phyloP scores from a whole-genome alignment of 2,113 vertebrate species.

The Chamaetylas fuelleborni region DNA sequence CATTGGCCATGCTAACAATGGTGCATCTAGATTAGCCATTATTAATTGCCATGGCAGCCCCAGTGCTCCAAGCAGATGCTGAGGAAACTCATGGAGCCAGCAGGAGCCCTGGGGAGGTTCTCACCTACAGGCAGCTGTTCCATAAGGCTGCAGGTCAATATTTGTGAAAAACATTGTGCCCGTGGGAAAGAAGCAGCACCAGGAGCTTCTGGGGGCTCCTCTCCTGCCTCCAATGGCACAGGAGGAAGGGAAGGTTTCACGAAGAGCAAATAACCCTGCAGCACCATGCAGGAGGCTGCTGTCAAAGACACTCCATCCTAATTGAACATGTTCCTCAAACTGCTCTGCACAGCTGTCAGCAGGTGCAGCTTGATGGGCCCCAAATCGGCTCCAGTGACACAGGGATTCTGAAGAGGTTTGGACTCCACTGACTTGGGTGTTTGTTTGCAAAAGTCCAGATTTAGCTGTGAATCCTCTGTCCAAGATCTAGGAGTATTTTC shows the following conservation, averaged over 20 bases:
- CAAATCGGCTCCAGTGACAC: background rate
- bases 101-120: background rate
- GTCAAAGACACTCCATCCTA: background rate
- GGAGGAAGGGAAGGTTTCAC: background rate
- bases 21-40: background rate
- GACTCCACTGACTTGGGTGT: background rate
- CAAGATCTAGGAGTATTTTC: background rate
- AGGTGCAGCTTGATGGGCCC: background rate
- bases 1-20: rapidly evolving
- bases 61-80: background rate
- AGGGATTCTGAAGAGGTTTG: background rate
- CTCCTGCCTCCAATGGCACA: background rate
- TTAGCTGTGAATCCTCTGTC: background rate
- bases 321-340: rapidly evolving
- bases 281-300: background rate
- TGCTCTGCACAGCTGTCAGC: background rate
- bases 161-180: background rate
- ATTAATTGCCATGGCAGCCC: background rate
- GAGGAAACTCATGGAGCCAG: background rate
- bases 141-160: background rate
- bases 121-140: rapidly evolving
- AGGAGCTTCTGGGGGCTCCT: background rate
- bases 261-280: background rate
- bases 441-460: background rate
- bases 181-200: background rate